These are phyloP conservation scores for Rousettus madagascariensis DNA, from an alignment of 2,797 vertebrate species.

Conservation along the genomic window DNA sequence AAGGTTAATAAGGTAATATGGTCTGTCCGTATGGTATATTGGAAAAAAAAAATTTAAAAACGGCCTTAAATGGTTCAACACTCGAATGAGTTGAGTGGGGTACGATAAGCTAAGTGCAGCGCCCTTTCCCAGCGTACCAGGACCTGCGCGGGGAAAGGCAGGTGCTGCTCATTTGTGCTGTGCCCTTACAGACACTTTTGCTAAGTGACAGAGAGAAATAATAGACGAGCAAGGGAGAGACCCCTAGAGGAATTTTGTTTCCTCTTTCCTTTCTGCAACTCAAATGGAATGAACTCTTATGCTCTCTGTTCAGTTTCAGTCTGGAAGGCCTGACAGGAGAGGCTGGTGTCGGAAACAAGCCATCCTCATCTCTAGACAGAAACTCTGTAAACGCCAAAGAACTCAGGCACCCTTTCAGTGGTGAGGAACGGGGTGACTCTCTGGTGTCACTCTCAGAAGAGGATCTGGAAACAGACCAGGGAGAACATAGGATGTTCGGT, in stretches of 20 bases:
- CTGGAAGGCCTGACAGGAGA: constrained; percentile 93
- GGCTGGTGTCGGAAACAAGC: constrained; percentile 84
- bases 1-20: not conserved
- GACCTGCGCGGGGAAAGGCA: no score
- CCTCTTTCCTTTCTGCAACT: not conserved
- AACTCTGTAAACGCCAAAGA: constrained; percentile 80
- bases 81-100: not conserved
- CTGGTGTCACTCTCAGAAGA: constrained; percentile 93
- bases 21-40: not conserved
- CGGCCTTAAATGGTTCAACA: not conserved
- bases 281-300: not conserved
- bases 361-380: constrained; percentile 79
- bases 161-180: not conserved
- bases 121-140: not conserved
- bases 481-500: constrained; percentile 83
- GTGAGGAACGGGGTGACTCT: constrained; percentile 89
- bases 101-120: not conserved
- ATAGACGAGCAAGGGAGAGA: not conserved
- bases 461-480: constrained; percentile 87
- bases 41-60: not conserved
- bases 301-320: constrained; percentile 91
- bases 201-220: not conserved
- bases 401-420: constrained; percentile 81
- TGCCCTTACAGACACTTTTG: not conserved
- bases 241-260: not conserved